phyloP scores from a whole-genome alignment of 2,888 invertebrate species.

The Scaptodrosophila latifasciaeformis region DNA sequence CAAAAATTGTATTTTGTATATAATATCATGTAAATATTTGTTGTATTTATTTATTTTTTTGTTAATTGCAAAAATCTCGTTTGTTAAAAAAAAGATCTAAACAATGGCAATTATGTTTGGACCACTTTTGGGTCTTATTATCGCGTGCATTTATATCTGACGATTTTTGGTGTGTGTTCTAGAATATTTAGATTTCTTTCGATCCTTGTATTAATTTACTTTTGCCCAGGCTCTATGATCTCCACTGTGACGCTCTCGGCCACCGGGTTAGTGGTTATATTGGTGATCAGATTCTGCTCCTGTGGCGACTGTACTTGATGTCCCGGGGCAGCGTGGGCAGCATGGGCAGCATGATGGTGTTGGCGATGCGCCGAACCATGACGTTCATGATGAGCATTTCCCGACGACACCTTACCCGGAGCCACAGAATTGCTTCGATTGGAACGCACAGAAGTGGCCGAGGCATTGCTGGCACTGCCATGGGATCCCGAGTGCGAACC shows the following conservation, averaged over 20 bases:
- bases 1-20: constrained; percentile 33
- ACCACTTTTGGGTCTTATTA: constrained; percentile 29
- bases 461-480: constrained; percentile 85
- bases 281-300: constrained; percentile 69
- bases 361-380: constrained; percentile 60
- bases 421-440: constrained; percentile 77
- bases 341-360: constrained; percentile 50
- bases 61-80: constrained; percentile 44
- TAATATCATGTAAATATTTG: constrained; percentile 19
- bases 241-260: constrained; percentile 85
- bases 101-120: constrained; percentile 45
- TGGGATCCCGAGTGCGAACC: constrained; percentile 77
- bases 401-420: constrained; percentile 62
- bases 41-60: constrained; percentile 33
- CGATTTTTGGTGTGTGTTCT: constrained; percentile 24
- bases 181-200: no score
- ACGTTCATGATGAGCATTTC: constrained; percentile 56
- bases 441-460: constrained; percentile 83
- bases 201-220: constrained; percentile 23
- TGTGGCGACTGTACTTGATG: constrained; percentile 60
- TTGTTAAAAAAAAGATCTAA: constrained; percentile 44
- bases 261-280: constrained; percentile 75
- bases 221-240: constrained; percentile 82
- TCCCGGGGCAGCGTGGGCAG: constrained; percentile 39
- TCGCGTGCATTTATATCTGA: constrained; percentile 53